phyloP scores from a whole-genome alignment of 1,140 invertebrate species.

The Ceratina japonica region DNA sequence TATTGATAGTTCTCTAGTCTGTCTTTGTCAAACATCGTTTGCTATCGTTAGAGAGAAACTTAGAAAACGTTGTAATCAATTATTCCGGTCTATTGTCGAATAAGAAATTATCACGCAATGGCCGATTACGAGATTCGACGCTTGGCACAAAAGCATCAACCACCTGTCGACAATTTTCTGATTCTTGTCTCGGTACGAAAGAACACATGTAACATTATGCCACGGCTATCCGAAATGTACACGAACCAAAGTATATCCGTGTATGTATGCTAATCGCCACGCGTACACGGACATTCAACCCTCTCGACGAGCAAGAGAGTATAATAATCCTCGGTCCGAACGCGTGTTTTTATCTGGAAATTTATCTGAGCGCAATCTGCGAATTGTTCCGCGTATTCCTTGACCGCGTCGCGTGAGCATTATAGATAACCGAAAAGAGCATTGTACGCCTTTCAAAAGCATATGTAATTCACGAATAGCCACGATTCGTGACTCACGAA shows the following conservation, averaged over 20 bases:
- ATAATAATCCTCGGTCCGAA: constrained; percentile 42
- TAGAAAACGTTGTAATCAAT: constrained; percentile 1
- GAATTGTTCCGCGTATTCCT: background rate
- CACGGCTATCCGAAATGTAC: constrained; percentile 35
- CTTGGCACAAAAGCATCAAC: constrained; percentile 47
- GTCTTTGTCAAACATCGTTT: background rate
- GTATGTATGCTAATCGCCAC: constrained; percentile 63
- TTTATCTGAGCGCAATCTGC: constrained; percentile 21
- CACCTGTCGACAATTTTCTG: constrained; percentile 70
- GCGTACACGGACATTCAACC: constrained; percentile 16
- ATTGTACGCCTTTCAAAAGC: constrained; percentile 1
- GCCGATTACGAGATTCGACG: constrained; percentile 31
- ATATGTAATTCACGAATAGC: background rate
- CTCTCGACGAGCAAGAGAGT: constrained; percentile 46
- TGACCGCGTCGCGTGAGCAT: background rate
- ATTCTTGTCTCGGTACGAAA: constrained; percentile 63
- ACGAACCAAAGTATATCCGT: constrained; percentile 58
- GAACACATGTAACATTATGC: constrained; percentile 57
- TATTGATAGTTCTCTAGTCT: background rate
- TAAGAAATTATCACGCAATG: constrained; percentile 17
- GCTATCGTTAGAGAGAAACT: background rate
- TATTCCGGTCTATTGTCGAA: background rate
- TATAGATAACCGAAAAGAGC: constrained; percentile 8
- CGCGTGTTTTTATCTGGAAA: constrained; percentile 1
- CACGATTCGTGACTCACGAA: background rate